Conservation (phyloP, 2,888 invertebrate genomes). For the Trichogramma evanescens region DNA sequence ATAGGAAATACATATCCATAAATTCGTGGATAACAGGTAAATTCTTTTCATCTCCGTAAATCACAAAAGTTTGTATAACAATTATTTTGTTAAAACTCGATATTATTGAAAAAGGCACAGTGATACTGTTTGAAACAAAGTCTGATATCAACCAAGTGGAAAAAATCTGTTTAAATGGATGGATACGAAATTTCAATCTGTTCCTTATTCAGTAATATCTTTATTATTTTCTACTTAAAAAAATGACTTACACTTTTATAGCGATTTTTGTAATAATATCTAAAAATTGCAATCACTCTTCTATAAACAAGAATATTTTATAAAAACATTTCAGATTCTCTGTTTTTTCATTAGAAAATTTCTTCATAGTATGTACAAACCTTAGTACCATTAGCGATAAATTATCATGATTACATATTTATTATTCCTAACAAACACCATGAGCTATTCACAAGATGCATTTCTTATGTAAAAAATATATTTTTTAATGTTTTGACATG, state of each 20-base stretch:
- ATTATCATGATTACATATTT: conserved; percentile 15
- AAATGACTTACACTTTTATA: conserved; percentile 16
- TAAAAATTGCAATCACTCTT: no score
- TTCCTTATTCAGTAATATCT: conserved; percentile 18
- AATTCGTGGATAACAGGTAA: no score
- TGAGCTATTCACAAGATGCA: conserved; percentile 20
- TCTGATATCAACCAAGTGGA: conserved; percentile 1
- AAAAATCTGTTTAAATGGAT: conserved; percentile 14
- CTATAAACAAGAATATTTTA: no score
- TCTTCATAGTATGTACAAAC: conserved; percentile 15
- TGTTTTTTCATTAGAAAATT: no score
- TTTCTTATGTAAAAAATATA: conserved; percentile 15
- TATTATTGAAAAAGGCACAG: conserved; percentile 19
- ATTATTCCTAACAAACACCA: conserved; percentile 16
- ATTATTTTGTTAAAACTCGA: conserved; percentile 1
- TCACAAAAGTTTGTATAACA: no score
- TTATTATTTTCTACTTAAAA: conserved; percentile 8
- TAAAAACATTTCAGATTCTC: no score
- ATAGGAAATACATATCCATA: no score
- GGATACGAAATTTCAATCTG: conserved; percentile 5
- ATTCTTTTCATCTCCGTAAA: no score
- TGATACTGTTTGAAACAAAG: conserved; percentile 2
- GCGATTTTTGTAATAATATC: no score
- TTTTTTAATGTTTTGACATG: conserved; percentile 14
- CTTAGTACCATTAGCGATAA: conserved; percentile 20